Evolutionary conservation across 2,797 vertebrate species (phyloP).

Genomic region (Amphiprion clarkii): DNA sequence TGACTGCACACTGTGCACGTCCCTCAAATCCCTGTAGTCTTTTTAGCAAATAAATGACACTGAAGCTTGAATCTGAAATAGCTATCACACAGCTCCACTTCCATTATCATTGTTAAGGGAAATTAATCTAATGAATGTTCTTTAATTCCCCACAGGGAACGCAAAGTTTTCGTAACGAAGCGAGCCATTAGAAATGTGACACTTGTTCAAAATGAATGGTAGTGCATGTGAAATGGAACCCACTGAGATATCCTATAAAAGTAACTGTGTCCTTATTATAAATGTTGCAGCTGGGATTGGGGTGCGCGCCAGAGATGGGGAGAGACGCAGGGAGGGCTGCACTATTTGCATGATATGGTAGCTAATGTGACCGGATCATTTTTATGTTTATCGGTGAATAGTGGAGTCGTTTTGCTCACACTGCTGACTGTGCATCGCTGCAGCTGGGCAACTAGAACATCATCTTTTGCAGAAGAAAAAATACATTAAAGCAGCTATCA

Average conservation of each 20-base stretch:
- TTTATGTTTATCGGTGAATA: conserved; percentile 24
- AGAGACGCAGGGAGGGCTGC: conserved; percentile 4
- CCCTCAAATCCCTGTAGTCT: conserved; percentile 66
- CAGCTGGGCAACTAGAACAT: conserved; percentile 9
- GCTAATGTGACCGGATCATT: conserved; percentile 34
- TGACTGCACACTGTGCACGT: conserved; percentile 42
- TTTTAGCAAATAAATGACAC: conserved; percentile 77
- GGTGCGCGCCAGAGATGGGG: not conserved
- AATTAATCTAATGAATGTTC: conserved; percentile 82
- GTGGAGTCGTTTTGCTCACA: conserved; percentile 30
- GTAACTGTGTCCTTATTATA: conserved; percentile 40
- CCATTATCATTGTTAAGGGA: conserved; percentile 76
- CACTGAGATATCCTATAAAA: conserved; percentile 48
- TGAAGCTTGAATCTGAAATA: conserved; percentile 69
- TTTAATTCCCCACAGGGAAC: conserved; percentile 70
- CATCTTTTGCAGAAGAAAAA: conserved; percentile 33
- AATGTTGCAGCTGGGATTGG: conserved; percentile 36
- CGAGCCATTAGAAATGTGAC: conserved; percentile 63
- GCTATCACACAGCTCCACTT: conserved; percentile 72
- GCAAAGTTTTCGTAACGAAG: conserved; percentile 55
- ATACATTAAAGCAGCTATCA: conserved; percentile 16
- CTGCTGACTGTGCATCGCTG: conserved; percentile 52
- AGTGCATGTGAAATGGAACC: conserved; percentile 39
- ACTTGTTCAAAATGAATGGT: conserved; percentile 66
- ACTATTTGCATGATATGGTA: conserved; percentile 51